These are phyloP conservation scores for Emys orbicularis DNA, from an alignment of 2,797 vertebrate genomes.

Conservation along the genomic window DNA sequence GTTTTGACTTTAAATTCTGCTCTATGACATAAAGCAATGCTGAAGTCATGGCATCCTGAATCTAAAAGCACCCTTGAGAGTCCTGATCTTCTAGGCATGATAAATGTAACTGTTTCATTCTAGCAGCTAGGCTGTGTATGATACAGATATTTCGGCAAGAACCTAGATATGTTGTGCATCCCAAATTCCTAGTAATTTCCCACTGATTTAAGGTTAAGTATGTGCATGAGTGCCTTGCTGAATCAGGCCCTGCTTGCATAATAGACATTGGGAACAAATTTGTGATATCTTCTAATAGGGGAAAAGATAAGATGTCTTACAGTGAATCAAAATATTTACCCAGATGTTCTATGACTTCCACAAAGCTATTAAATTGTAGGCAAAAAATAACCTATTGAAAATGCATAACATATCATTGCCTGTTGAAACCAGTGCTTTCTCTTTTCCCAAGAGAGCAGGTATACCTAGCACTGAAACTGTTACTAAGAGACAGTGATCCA, in stretches of 20 bases:
- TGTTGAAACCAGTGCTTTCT: background rate
- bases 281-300: background rate
- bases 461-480: fast-evolving
- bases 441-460: background rate
- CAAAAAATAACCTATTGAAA: background rate
- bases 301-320: background rate
- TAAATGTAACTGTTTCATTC: background rate
- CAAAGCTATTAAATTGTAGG: background rate
- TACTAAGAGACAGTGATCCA: background rate
- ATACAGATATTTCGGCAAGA: background rate
- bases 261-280: background rate
- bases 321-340: background rate
- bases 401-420: background rate
- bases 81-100: background rate
- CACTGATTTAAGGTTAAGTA: background rate
- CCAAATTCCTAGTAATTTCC: fast-evolving
- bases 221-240: background rate
- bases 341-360: fast-evolving
- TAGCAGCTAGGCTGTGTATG: background rate
- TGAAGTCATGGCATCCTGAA: background rate
- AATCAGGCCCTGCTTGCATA: background rate
- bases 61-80: background rate
- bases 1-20: background rate
- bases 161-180: background rate
- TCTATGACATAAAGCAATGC: background rate